Evolutionary conservation across 2,113 vertebrate species (phyloP).

Genomic region (Lipotes vexillifer): DNA sequence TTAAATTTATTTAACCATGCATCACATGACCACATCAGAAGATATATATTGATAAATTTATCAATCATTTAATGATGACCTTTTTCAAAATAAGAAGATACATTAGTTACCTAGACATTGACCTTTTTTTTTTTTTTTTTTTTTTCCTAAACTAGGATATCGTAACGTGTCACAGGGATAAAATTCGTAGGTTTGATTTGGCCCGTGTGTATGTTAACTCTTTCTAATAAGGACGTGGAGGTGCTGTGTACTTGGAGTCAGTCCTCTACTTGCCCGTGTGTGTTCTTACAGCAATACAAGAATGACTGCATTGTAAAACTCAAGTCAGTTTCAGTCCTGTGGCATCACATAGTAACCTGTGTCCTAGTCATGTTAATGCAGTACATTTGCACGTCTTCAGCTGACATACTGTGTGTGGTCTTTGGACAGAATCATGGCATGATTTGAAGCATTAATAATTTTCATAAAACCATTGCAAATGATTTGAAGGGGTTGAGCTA

Average conservation of each 20-base stretch:
- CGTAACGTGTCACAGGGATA: neutral
- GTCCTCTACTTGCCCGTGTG: neutral
- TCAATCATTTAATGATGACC: neutral
- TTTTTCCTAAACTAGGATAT: neutral
- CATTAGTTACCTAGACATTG: neutral
- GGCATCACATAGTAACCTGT: neutral
- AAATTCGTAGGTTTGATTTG: neutral
- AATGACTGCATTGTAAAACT: neutral
- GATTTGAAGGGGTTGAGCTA: slow-evolving; percentile 2
- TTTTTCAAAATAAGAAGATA: neutral
- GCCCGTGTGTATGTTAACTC: neutral
- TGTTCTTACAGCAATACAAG: neutral
- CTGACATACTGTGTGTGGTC: neutral
- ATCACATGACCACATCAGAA: neutral
- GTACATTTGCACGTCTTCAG: neutral
- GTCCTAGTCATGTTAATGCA: neutral
- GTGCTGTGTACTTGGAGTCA: neutral
- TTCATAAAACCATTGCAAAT: slow-evolving; percentile 16
- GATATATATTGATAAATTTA: neutral
- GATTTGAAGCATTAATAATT: neutral
- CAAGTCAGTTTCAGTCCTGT: neutral
- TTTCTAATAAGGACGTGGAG: neutral
- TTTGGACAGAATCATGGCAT: neutral
- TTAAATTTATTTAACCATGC: neutral
- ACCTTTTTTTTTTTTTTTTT: neutral